Evolutionary conservation across 1,140 invertebrate genomes (phyloP), one percentile per base, ranked within the genome.

Genomic region (Venturia canescens): DNA sequence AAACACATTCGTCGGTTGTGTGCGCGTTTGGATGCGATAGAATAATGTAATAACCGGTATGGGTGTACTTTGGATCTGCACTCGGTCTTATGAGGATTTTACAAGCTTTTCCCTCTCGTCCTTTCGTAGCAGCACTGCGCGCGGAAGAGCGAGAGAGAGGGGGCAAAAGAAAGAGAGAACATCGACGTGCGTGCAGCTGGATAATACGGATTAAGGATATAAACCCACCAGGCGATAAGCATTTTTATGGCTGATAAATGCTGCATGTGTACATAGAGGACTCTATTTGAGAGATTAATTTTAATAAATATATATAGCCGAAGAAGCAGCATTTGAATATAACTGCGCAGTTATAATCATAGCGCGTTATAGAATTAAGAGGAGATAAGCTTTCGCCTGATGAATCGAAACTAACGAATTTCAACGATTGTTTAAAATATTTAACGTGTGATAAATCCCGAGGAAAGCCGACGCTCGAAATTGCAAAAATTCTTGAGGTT

Each of bases 131-230:
- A 69, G 66, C 13, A 63, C 13, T 3, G 60, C 21, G 63, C 27
- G 71, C 71, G 75, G 50, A 67, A 34, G 79, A 69, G 31, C 26
- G 63, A 50, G 50, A 60, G 48, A 77, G 77, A 4, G 34, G 60
- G n/a, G 70, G 18, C 75, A 38, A 81, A 48, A 83, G 72, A 83
- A 63, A 34, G 53, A 81, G 57, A 80, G 81, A 81, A 57, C 84
- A 60, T 72, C 53, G 66, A 69, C 66, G 66, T 69, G 66, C 66
- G 29, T 69, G 66, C 66, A 69, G 66, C 66, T 69, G 66, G 66
- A 69, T 69, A 69, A 69, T 69, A 31, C 26, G 66, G 66, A 69
- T 69, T 69, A 69, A 31, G 66, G 66, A 18, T 69, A 69, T 69
- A 69, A 69, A 69, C 66, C 66, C 29, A 69, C 29, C 7, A 18